A percentile compares a stretch with the other conserved stretches of the same genome.
Conservation (phyloP, 2,888 invertebrate species). For the Leistus spinibarbis region DNA sequence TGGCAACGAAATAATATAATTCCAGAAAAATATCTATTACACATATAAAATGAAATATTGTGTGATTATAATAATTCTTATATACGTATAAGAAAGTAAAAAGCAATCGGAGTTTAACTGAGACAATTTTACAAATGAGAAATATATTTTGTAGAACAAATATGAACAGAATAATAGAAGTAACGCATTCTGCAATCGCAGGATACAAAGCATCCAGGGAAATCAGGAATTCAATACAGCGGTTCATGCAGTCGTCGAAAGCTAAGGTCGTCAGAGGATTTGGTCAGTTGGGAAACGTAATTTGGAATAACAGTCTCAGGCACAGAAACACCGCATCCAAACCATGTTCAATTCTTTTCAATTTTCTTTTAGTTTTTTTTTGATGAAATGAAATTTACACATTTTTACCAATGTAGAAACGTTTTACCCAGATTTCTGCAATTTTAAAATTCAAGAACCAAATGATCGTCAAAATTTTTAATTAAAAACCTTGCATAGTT, state of each 20-base stretch:
- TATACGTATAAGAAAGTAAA: too few relatives aligned
- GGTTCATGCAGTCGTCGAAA: background rate
- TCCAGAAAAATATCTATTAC: too few relatives aligned
- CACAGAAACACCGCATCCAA: too few relatives aligned
- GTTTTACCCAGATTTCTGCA: background rate
- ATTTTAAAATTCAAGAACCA: too few relatives aligned
- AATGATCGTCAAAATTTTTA: too few relatives aligned
- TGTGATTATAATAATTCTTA: too few relatives aligned
- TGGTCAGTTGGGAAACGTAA: background rate
- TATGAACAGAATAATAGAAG: background rate
- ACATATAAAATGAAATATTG: too few relatives aligned
- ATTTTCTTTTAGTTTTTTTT: background rate
- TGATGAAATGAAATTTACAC: background rate
- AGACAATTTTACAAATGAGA: too few relatives aligned
- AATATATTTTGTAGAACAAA: too few relatives aligned
- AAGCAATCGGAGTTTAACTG: too few relatives aligned
- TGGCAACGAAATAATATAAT: too few relatives aligned
- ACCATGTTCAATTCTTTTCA: background rate
- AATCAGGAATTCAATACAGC: slow-evolving; percentile 1
- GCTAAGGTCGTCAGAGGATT: background rate
- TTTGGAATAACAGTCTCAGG: background rate
- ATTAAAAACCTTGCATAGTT: too few relatives aligned
- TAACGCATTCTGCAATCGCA: slow-evolving; percentile 8
- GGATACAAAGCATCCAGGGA: background rate
- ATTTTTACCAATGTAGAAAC: background rate